phyloP scores from a whole-genome alignment of 2,113 vertebrate genomes.

The Phycodurus eques region DNA sequence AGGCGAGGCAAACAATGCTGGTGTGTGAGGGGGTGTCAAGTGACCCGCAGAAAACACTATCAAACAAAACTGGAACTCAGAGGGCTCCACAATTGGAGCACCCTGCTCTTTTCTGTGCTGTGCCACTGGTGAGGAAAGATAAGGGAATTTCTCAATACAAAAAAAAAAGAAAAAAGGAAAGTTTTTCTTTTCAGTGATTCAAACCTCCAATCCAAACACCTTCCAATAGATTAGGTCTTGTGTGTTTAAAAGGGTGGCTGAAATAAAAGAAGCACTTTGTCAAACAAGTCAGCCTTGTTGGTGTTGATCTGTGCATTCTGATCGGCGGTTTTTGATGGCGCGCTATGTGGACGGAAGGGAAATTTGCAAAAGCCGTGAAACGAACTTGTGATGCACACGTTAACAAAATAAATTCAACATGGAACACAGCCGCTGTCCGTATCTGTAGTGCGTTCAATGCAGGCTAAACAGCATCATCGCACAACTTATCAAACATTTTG shows the following conservation, averaged over 20 bases:
- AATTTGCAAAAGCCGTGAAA: conserved; percentile 63
- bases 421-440: conserved; percentile 58
- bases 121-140: conserved; percentile 75
- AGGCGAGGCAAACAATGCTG: conserved; percentile 65
- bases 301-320: conserved; percentile 68
- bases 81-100: conserved; percentile 68
- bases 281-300: conserved; percentile 75
- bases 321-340: conserved; percentile 60
- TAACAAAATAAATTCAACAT: conserved; percentile 48
- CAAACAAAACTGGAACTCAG: conserved; percentile 74
- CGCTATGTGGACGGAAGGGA: conserved; percentile 68
- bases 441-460: conserved; percentile 46
- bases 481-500: conserved; percentile 45
- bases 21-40: conserved; percentile 65
- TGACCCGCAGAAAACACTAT: conserved; percentile 76
- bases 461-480: conserved; percentile 41
- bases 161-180: conserved; percentile 63
- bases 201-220: conserved; percentile 68
- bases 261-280: conserved; percentile 78
- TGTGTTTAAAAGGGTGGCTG: conserved; percentile 71
- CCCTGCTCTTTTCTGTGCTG: conserved; percentile 72
- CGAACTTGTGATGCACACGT: conserved; percentile 47
- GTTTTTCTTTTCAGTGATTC: conserved; percentile 64
- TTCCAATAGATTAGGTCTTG: conserved; percentile 68
- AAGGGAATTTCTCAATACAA: conserved; percentile 77